Evolutionary conservation across 2,113 vertebrate genomes (phyloP), one percentile per base, ranked within the genome.

Genomic region (Myanophis thanlyinensis): DNA sequence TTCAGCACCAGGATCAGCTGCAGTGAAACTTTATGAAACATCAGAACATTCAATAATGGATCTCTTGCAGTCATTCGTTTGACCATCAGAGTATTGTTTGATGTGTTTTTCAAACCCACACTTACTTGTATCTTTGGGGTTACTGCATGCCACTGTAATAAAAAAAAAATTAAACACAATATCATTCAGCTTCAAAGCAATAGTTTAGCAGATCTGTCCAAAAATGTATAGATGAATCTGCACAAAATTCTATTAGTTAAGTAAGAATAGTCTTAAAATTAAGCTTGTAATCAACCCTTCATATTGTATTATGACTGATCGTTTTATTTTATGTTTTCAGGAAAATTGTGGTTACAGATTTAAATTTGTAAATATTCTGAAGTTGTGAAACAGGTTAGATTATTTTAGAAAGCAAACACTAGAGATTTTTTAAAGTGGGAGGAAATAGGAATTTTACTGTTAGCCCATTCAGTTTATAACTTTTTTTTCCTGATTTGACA

Each of bases 271-370:
- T 5, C 49, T 23, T 52, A 90, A 80, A 35, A 46, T 23, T 56
- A 40, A 46, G 11, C 44, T 25, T 51, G 12, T 51, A 49, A n/a
- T 20, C n/a, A 44, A 3, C 30, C 3, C 0, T 23, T 44, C 48
- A 13, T 49, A 90, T n/a, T 51, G 20, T 18, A 48, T 90, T 51
- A 84, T 51, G 89, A 18, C 47, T 80, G 22, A 51, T 87, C 0
- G 2, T n/a, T 22, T 87, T 87, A 49, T 2, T 91, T 67, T 93
- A 62, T 84, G 4, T 89, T 94, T 96, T 49, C 89, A 90, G 91
- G n/a, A 93, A 15, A 23, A 92, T 91, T 46, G 89, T 80, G 44
- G 35, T 18, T 53, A 46, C 15, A 20, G 85, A 59, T 59, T 56
- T 48, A 40, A 30, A 18, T 48, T 87, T 87, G 30, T 84, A n/a